Evolutionary conservation across 35 echinoderm and acorn worm species (phyloP).

Genomic region (Chiridota heheva): DNA sequence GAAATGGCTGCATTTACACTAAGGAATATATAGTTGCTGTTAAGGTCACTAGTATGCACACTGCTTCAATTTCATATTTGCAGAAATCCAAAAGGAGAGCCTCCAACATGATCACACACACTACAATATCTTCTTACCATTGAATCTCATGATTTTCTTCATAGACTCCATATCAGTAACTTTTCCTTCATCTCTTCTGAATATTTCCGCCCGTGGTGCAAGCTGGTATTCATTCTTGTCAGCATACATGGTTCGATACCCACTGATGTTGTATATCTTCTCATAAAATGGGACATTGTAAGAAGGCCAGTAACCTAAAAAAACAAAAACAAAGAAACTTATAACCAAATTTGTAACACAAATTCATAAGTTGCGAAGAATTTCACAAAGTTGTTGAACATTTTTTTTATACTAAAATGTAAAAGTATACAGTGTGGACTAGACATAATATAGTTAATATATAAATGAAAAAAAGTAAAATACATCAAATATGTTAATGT

Average conservation of each 20-base stretch:
- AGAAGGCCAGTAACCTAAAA: conserved; percentile 91
- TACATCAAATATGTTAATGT: too few relatives aligned
- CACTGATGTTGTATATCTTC: conserved; percentile 87
- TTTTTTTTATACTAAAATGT: neutral
- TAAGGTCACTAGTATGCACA: neutral
- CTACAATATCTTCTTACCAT: conserved; percentile 54
- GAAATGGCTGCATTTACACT: neutral
- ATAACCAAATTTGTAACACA: neutral
- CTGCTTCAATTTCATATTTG: neutral
- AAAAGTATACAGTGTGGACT: too few relatives aligned
- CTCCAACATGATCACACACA: neutral
- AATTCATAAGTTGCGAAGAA: neutral
- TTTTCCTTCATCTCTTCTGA: conserved; percentile 75
- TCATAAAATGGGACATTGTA: conserved; percentile 97
- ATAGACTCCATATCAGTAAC: conserved; percentile 77
- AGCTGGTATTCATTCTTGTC: conserved; percentile 66
- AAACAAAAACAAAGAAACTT: neutral
- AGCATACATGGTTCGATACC: conserved; percentile 58
- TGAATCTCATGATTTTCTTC: conserved; percentile 86
- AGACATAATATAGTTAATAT: too few relatives aligned
- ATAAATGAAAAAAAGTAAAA: too few relatives aligned
- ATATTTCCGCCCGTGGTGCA: conserved; percentile 79
- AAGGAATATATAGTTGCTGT: neutral
- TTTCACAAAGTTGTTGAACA: neutral
- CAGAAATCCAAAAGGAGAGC: neutral